Conservation (phyloP, 2,113 vertebrate genomes). For the Myocastor coypus region DNA sequence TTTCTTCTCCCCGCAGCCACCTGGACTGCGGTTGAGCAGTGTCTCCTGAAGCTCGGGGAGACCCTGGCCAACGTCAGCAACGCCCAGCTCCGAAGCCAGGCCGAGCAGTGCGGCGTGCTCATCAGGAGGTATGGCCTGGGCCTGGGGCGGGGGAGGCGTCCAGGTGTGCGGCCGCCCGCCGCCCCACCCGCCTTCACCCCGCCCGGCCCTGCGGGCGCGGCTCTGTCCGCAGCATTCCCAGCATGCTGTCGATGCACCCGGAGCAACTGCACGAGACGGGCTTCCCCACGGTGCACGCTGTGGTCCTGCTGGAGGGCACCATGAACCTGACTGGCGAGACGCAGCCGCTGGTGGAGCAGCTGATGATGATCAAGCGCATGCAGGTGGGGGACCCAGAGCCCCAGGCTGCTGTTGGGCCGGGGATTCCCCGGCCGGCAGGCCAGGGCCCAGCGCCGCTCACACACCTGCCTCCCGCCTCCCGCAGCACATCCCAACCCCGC, state of each 20-base stretch:
- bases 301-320: slow-evolving; percentile 97
- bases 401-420: too few species aligned
- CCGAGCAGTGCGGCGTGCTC: slow-evolving; percentile 92
- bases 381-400: slow-evolving; percentile 88
- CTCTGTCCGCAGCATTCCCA: slow-evolving; percentile 90
- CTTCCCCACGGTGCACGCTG: slow-evolving; percentile 95
- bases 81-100: slow-evolving; percentile 88
- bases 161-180: background rate
- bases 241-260: slow-evolving; percentile 91
- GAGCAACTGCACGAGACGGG: slow-evolving; percentile 91
- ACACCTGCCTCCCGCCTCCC: background rate
- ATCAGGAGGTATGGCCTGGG: slow-evolving; percentile 91
- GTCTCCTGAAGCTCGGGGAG: slow-evolving; percentile 91
- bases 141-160: too few species aligned
- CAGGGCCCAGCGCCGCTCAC: background rate
- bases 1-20: slow-evolving; percentile 87
- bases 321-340: slow-evolving; percentile 98
- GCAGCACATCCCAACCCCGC: slow-evolving; percentile 93
- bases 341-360: slow-evolving; percentile 96
- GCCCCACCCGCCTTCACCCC: background rate
- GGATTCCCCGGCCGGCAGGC: too few species aligned
- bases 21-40: slow-evolving; percentile 94
- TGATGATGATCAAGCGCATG: slow-evolving; percentile 99
- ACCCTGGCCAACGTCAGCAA: slow-evolving; percentile 88
- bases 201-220: background rate